Conservation (phyloP, 2,797 vertebrate species). For the Borostomias antarcticus region DNA sequence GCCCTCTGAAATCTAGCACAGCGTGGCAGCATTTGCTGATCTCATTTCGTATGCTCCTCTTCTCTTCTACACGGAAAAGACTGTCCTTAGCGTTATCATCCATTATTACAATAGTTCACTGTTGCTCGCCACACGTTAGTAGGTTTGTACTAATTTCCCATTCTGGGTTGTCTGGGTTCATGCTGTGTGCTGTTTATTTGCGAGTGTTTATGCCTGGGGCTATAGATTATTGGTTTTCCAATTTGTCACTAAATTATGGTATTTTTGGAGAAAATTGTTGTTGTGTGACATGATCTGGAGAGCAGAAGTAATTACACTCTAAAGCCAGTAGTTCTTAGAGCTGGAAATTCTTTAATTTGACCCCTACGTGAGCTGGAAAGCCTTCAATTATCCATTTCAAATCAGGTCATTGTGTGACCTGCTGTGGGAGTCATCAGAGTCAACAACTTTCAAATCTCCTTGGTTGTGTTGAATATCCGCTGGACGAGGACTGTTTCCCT, state of each 20-base stretch:
- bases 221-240: conserved; percentile 40
- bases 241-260: conserved; percentile 26
- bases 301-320: conserved; percentile 10
- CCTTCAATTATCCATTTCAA: conserved; percentile 20
- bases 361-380: conserved; percentile 6
- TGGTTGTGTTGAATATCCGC: background rate
- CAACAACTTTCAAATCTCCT: background rate
- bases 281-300: conserved; percentile 13
- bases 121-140: conserved; percentile 31
- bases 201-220: conserved; percentile 40
- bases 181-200: conserved; percentile 35
- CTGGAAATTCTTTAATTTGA: conserved; percentile 6
- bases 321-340: background rate
- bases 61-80: conserved; percentile 27
- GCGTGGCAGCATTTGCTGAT: conserved; percentile 41
- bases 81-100: conserved; percentile 41
- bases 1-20: conserved; percentile 33
- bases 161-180: conserved; percentile 35
- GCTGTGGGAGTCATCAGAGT: background rate
- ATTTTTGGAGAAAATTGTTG: conserved; percentile 18
- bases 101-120: conserved; percentile 43
- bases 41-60: conserved; percentile 31
- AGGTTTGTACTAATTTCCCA: conserved; percentile 34
- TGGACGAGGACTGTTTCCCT: background rate
- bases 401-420: conserved; percentile 9